Evolutionary conservation across 2,797 vertebrate species (phyloP).

Genomic region (Clarias fuscus): DNA sequence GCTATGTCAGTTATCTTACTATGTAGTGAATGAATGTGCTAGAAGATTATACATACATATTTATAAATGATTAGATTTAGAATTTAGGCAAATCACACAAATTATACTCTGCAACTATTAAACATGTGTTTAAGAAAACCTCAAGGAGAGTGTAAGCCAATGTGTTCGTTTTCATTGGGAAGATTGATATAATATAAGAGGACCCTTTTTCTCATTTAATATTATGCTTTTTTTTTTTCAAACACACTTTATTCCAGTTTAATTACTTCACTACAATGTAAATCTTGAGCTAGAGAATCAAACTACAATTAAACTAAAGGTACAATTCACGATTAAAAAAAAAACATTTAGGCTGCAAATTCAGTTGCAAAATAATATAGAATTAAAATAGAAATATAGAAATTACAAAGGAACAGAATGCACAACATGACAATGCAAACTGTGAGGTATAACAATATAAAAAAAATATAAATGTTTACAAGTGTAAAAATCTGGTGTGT

Average conservation of each 20-base stretch:
- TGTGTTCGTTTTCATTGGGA: neutral
- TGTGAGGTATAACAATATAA: too few relatives aligned
- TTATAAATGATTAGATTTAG: too few relatives aligned
- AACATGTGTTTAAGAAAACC: neutral
- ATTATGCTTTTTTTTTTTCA: slow-evolving; percentile 39
- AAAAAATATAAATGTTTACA: too few relatives aligned
- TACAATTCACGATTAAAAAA: too few relatives aligned
- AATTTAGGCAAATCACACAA: neutral
- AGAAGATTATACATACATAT: neutral
- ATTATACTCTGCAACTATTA: neutral
- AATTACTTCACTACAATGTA: slow-evolving; percentile 15
- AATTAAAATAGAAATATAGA: too few relatives aligned
- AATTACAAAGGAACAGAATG: too few relatives aligned
- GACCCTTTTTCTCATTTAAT: neutral
- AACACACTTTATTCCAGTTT: slow-evolving; percentile 37
- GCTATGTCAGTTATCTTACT: neutral
- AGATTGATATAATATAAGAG: neutral
- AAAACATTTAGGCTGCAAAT: too few relatives aligned
- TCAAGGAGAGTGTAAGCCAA: neutral
- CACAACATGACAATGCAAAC: too few relatives aligned
- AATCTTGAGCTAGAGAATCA: too few relatives aligned
- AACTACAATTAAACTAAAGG: too few relatives aligned
- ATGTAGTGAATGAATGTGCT: neutral
- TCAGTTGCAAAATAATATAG: too few relatives aligned
- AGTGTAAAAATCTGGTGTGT: too few relatives aligned